Evolutionary conservation across 1,140 invertebrate species (phyloP), one percentile per base, ranked within the genome.

Genomic region (Scylla paramamosain): DNA sequence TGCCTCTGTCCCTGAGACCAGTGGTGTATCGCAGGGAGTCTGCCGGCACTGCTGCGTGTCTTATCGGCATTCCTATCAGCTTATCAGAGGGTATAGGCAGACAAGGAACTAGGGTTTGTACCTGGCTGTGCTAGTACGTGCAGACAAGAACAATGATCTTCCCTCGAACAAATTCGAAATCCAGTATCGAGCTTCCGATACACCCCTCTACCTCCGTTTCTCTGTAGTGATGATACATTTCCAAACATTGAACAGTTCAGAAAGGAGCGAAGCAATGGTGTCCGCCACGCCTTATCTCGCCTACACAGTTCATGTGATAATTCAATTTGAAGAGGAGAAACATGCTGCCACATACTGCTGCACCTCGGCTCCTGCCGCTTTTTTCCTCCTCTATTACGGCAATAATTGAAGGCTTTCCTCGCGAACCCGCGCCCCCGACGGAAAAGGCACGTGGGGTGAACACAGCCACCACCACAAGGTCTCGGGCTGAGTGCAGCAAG

Each of bases 251-350:
- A 59, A 59, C 52, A 77, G 20, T n/a, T 1, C 25, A n/a, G 6
- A 77, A 12, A n/a, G 20, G 25, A n/a, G 12, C 10, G n/a, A n/a
- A 77, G 67, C 67, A n/a, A 82, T 89, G 86, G 59, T 67, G 20
- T 46, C 28, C 28, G 12, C 25, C 48, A 20, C 2, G n/a, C 48
- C 29, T 93, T 88, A 59, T 88, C 84, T 52, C 28, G 29, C 46
- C n/a, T 87, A 93, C 84, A 59, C 31, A 59, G 48, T 88, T 31
- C 52, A 93, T 67, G 4, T 87, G 86, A 94, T 94, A 94, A 89
- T 28, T 93, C 52, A n/a, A 14, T 94, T 82, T 93, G 92, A 93
- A 93, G 86, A 77, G 52, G 93, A 29, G 31, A 52, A 93, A 20
- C 83, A 28, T n/a, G 28, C 10, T 77, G 86, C 87, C 91, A 67